Evolutionary conservation across 2,797 vertebrate species (phyloP).

Genomic region (Potorous gilbertii): DNA sequence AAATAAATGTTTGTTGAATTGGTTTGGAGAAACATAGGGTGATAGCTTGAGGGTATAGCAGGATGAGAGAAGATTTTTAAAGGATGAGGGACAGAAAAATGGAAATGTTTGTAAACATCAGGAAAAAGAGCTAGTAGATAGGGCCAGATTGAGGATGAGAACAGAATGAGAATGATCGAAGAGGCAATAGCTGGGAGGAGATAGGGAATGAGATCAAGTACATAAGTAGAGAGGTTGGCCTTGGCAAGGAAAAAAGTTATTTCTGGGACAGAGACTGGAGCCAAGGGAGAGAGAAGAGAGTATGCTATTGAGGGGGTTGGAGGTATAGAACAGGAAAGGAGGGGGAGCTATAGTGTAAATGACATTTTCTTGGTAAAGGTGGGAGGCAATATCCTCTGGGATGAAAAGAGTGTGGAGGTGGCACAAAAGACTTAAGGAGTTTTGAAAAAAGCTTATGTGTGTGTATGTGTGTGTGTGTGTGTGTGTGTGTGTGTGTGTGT

Average conservation of each 20-base stretch:
- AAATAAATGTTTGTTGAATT: not conserved
- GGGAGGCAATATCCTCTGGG: not conserved
- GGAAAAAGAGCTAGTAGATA: not conserved
- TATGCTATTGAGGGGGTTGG: not conserved
- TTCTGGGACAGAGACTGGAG: not conserved
- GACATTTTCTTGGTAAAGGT: not conserved
- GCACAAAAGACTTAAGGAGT: not conserved
- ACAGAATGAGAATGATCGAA: not conserved
- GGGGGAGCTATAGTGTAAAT: not conserved
- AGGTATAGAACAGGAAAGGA: not conserved
- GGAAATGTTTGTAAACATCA: not conserved
- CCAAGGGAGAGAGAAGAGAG: not conserved
- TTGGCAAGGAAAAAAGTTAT: not conserved
- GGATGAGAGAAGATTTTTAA: not conserved
- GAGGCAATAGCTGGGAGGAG: not conserved
- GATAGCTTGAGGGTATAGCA: not conserved
- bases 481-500: too few relatives aligned
- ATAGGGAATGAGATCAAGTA: constrained; percentile 19
- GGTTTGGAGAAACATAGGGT: not conserved
- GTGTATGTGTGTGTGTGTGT: not conserved
- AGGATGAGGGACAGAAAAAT: not conserved
- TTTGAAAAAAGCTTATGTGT: not conserved
- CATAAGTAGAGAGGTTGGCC: not conserved
- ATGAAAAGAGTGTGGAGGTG: not conserved
- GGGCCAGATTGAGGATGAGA: not conserved